Evolutionary conservation across 2,797 vertebrate genomes (phyloP), one percentile per base, ranked within the genome.

Genomic region (Urosaurus nigricauda): DNA sequence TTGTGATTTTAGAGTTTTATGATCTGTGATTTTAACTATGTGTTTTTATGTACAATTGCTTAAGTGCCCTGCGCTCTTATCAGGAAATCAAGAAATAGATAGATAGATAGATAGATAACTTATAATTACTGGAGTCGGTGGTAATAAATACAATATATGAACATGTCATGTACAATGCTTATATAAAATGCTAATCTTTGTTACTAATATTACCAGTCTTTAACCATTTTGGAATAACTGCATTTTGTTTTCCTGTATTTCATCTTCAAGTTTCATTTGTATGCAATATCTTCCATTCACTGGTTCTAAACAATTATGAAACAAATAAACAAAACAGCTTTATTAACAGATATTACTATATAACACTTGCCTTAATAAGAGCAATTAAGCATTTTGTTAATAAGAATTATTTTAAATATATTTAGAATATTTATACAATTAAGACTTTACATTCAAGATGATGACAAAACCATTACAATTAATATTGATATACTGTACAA

Each of bases 361-460:
- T 56, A 14, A n/a, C 11, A 8, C 37, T 26, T 51, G 24, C 29
- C 53, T 84, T 85, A 71, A 85, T 82, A 43, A 47, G 14, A 43
- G 29, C 32, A 70, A 71, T 79, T 79, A 37, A 8, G 51, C 1
- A 89, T 14, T 58, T 32, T 89, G 24, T 81, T 81, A 47, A 71
- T 47, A 82, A 77, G 24, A 86, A 75, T n/a, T 17, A 16, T 63
- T 81, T 81, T 40, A 86, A 77, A 77, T 75, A 65, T 29, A 4
- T 81, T 86, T 82, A 53, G 21, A 82, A 81, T 53, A 74, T 75
- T 63, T 75, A 26, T 56, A 68, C 12, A 7, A 40, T 68, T 65
- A 35, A 14, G 32, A 81, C 14, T 21, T 89, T 47, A 26, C 79
- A 70, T 89, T 92, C 86, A 77, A 58, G 81, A 47, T 51, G 75